Evolutionary conservation across 2,113 vertebrate species (phyloP), one percentile per base, ranked within the genome.

Genomic region (Eublepharis macularius): DNA sequence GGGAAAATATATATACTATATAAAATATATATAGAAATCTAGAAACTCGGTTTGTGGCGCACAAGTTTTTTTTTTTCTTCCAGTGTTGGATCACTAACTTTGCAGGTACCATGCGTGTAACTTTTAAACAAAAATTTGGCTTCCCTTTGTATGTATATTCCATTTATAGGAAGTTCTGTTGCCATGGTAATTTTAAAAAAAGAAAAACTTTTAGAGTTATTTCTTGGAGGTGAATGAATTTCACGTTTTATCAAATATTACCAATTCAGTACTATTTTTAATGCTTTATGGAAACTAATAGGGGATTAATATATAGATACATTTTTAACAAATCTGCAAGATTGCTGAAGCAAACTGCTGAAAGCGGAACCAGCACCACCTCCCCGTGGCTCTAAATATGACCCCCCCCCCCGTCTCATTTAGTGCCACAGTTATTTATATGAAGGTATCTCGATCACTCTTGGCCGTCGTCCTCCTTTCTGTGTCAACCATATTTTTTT

Each of bases 191-290:
- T 94, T 94, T 94, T 29, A 24, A 77, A 85, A 60, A 43, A n/a
- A 54, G 65, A 26, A n/a, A 94, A 96, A 94, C 89, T 93, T 94
- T 17, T 87, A 94, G 90, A 90, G 6, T 94, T 95, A 93, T 93
- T 95, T 95, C 89, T 94, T 92, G 95, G 94, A 96, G 95, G 94
- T 95, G 95, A 96, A 96, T 90, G 95, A 95, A 96, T 95, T 95
- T 94, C 95, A 93, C 94, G 92, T 96, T 96, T 96, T 95, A 95
- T 95, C 93, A 94, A 95, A 94, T 96, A 96, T 96, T 96, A 94
- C 95, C 94, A 89, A 94, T 94, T 96, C 96, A 97, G 96, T 97
- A 96, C 96, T 96, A 96, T 97, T 97, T 84, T 77, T 51, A 47
- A 95, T 96, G 96, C 94, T 96, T 96, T 96, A 94, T 92, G 93